Conservation (phyloP, 2,113 vertebrate species). For the Onychorhynchus coronatus region DNA sequence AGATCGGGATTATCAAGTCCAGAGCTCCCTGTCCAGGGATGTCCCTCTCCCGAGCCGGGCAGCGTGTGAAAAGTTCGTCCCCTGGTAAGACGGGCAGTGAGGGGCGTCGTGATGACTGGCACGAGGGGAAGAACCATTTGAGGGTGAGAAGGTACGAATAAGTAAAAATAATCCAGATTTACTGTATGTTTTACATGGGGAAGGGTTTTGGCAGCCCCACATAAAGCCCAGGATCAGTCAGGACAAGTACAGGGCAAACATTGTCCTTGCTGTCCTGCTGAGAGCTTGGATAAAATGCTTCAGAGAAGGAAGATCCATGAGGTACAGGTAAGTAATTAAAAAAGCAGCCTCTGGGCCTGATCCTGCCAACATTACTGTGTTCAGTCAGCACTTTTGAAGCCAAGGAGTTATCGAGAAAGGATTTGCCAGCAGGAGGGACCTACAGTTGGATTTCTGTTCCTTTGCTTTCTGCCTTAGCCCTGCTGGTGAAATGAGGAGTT, state of each 20-base stretch:
- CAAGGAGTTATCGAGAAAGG: background rate
- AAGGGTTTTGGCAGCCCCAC: background rate
- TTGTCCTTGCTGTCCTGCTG: background rate
- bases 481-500: background rate
- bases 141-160: accelerated
- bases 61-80: accelerated
- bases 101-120: accelerated
- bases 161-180: background rate
- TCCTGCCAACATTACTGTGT: background rate
- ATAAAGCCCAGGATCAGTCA: background rate
- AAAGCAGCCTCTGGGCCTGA: background rate
- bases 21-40: accelerated
- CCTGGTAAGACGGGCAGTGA: accelerated
- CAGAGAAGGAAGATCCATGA: background rate
- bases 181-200: accelerated
- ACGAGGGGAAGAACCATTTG: accelerated
- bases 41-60: accelerated
- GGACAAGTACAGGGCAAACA: background rate
- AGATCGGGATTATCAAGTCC: accelerated
- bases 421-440: background rate
- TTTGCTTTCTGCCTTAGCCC: background rate
- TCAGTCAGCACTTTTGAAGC: background rate
- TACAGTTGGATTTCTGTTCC: background rate
- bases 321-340: background rate
- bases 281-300: background rate